Conservation (phyloP, 2,797 vertebrate species). For the Xiphophorus birchmanni region DNA sequence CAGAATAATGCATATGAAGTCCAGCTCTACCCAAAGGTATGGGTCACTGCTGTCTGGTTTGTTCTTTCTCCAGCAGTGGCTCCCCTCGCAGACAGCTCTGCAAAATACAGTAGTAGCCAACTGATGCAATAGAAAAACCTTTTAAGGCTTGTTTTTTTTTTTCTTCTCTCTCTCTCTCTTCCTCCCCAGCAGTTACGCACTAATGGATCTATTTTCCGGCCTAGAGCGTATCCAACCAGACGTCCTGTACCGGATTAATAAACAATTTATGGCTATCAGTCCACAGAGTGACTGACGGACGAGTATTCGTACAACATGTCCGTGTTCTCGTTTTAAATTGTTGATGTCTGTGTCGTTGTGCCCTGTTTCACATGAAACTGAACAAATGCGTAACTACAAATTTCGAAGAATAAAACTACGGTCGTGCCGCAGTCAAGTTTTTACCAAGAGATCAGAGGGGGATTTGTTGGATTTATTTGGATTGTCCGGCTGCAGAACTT, state of each 20-base stretch:
- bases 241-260: conserved; percentile 63
- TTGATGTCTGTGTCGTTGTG: background rate
- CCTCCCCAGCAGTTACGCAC: conserved; percentile 53
- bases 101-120: conserved; percentile 52
- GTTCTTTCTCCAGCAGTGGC: conserved; percentile 21
- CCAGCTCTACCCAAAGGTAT: conserved; percentile 30
- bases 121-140: conserved; percentile 71
- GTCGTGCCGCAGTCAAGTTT: background rate
- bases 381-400: conserved; percentile 2
- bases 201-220: conserved; percentile 74
- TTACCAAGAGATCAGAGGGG: background rate
- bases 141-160: conserved; percentile 55
- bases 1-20: conserved; percentile 11
- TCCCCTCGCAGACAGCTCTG: conserved; percentile 21
- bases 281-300: conserved; percentile 44
- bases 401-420: background rate
- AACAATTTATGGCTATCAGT: conserved; percentile 64
- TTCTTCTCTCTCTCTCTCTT: background rate
- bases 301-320: conserved; percentile 17
- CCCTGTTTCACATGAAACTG: conserved; percentile 6
- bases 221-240: conserved; percentile 63
- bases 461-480: background rate
- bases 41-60: conserved; percentile 31
- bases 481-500: background rate
- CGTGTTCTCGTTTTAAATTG: conserved; percentile 12